Conservation (phyloP, 2,113 vertebrate genomes). For the Serinus canaria region DNA sequence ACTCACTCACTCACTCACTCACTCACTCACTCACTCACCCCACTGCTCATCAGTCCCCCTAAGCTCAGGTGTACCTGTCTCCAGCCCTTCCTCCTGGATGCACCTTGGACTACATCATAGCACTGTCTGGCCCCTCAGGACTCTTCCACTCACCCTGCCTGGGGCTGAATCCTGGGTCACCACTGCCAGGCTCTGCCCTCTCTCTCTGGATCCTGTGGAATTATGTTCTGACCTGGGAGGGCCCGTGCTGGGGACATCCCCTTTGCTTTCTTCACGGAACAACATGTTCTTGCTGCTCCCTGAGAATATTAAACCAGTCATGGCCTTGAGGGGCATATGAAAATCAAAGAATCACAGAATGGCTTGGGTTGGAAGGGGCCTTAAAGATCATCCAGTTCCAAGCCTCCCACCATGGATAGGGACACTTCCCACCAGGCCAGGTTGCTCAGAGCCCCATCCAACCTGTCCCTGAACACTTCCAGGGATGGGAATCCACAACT, state of each 20-base stretch:
- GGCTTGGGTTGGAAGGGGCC: neutral
- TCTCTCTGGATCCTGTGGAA: neutral
- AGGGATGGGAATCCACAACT: neutral
- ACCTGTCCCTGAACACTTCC: neutral
- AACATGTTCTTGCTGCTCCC: neutral
- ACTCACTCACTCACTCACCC: no score
- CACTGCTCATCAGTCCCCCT: fast-evolving
- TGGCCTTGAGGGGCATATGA: neutral
- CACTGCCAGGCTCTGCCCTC: neutral
- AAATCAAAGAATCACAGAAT: neutral
- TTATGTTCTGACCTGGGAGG: fast-evolving
- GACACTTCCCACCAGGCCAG: neutral
- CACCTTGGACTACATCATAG: fast-evolving
- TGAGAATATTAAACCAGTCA: neutral
- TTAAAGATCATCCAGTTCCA: neutral
- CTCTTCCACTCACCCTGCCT: neutral
- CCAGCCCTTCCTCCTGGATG: neutral
- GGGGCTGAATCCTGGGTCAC: neutral
- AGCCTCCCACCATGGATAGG: neutral
- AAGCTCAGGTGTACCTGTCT: neutral
- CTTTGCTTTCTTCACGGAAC: neutral
- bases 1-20: neutral
- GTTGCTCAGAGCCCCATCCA: neutral
- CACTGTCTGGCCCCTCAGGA: neutral
- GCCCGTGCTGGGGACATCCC: fast-evolving